Evolutionary conservation across 2,797 vertebrate species (phyloP).

Genomic region (Poeciliopsis presidionis): DNA sequence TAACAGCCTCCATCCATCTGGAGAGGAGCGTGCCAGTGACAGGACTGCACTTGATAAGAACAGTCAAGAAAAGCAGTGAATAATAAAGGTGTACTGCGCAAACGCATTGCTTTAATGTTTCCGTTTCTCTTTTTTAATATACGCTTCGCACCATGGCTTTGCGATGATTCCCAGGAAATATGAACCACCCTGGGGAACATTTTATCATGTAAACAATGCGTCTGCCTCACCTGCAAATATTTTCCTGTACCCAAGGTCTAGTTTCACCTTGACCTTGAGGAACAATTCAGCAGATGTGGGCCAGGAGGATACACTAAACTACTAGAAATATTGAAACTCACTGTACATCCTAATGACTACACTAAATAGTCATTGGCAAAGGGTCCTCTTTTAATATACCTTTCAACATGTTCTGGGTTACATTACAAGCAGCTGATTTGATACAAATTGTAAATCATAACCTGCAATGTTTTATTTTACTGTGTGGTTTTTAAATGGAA

Average conservation of each 20-base stretch:
- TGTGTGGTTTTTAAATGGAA: background rate
- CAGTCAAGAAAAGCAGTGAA: constrained; percentile 56
- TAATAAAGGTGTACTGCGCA: background rate
- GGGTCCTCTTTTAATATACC: background rate
- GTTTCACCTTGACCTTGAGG: constrained; percentile 61
- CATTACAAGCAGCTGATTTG: background rate
- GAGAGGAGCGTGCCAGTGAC: constrained; percentile 36
- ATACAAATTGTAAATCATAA: background rate
- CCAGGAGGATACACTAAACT: background rate
- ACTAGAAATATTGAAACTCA: background rate
- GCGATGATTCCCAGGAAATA: constrained; percentile 30
- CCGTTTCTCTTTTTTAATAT: background rate
- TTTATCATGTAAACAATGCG: constrained; percentile 65
- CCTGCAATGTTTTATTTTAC: background rate
- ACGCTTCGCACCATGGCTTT: constrained; percentile 10
- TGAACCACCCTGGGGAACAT: constrained; percentile 30
- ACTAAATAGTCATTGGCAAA: background rate
- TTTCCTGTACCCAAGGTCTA: constrained; percentile 57
- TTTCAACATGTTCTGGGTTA: background rate
- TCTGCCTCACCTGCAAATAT: constrained; percentile 79
- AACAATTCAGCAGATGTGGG: constrained; percentile 8
- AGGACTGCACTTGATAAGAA: constrained; percentile 42
- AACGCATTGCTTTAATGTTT: constrained; percentile 13
- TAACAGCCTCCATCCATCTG: constrained; percentile 73
- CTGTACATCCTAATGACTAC: background rate